Evolutionary conservation across 2,113 vertebrate genomes (phyloP).

Genomic region (Cynopterus brachyotis): DNA sequence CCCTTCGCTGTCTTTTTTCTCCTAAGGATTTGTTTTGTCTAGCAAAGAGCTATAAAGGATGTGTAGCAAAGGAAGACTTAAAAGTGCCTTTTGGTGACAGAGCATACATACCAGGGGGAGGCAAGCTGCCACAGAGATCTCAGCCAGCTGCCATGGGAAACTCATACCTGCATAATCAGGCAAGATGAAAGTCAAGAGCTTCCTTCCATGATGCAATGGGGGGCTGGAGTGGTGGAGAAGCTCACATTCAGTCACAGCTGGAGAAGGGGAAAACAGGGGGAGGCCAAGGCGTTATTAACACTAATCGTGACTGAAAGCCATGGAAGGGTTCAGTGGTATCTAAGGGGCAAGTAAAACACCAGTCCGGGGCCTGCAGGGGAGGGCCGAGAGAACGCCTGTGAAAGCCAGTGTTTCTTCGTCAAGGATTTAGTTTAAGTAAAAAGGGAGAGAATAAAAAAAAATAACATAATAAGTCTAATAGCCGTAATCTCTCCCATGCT

Average conservation of each 20-base stretch:
- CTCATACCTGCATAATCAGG: conserved; percentile 49
- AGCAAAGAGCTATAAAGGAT: conserved; percentile 49
- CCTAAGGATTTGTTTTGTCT: conserved; percentile 63
- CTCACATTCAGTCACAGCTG: conserved; percentile 8
- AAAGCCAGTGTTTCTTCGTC: background rate
- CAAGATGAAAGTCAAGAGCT: conserved; percentile 62
- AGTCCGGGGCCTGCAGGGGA: background rate
- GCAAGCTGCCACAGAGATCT: conserved; percentile 43
- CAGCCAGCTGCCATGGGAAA: conserved; percentile 37
- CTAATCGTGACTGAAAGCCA: conserved; percentile 61
- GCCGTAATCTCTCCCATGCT: too few species aligned
- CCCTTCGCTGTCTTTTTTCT: background rate
- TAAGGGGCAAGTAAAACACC: background rate
- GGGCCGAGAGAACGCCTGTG: background rate
- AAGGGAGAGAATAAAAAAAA: background rate
- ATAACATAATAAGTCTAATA: background rate
- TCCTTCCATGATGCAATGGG: background rate
- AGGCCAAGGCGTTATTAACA: conserved; percentile 33
- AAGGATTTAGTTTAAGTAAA: background rate
- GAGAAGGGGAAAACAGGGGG: background rate
- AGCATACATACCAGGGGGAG: background rate
- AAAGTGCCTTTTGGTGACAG: conserved; percentile 58
- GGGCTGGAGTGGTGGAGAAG: background rate
- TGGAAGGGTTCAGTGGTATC: background rate
- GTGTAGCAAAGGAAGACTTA: conserved; percentile 35